Evolutionary conservation across 2,797 vertebrate species (phyloP).

Genomic region (Micropoecilia bifurca): DNA sequence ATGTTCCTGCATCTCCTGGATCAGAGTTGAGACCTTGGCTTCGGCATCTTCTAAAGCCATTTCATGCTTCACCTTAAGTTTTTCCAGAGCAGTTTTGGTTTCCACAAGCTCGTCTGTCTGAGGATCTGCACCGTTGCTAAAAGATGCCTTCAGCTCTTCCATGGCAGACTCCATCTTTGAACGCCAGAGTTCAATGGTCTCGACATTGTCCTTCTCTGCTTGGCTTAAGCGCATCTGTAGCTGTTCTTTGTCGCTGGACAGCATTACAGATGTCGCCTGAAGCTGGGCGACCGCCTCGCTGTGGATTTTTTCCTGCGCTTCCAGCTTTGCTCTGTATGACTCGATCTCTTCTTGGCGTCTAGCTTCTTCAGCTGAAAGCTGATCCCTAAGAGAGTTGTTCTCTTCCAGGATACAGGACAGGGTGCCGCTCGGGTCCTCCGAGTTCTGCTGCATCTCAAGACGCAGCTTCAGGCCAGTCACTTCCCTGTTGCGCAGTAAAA

Average conservation of each 20-base stretch:
- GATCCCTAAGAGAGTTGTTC: conserved; percentile 87
- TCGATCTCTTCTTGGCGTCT: conserved; percentile 82
- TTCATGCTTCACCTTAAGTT: conserved; percentile 83
- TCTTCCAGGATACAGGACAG: conserved; percentile 88
- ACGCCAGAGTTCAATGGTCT: conserved; percentile 86
- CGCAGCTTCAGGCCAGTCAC: conserved; percentile 88
- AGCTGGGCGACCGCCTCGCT: conserved; percentile 83
- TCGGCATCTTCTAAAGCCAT: conserved; percentile 81
- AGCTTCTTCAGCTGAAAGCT: conserved; percentile 79
- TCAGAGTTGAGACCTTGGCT: conserved; percentile 69
- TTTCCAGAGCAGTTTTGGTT: conserved; percentile 87
- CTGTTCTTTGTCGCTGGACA: conserved; percentile 89
- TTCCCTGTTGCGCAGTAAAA: conserved; percentile 87
- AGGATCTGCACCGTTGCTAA: conserved; percentile 84
- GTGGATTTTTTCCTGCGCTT: conserved; percentile 80
- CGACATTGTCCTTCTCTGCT: conserved; percentile 88
- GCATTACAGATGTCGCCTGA: conserved; percentile 80
- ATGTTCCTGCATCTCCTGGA: conserved; percentile 79
- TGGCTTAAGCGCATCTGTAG: conserved; percentile 85
- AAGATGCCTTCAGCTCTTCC: conserved; percentile 89
- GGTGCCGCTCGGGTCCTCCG: conserved; percentile 71
- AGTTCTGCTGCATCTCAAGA: conserved; percentile 83
- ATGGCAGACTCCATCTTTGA: conserved; percentile 89
- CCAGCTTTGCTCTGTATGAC: conserved; percentile 82
- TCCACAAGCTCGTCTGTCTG: conserved; percentile 86